Evolutionary conservation across 2,113 vertebrate species (phyloP).

Genomic region (Gadus chalcogrammus): DNA sequence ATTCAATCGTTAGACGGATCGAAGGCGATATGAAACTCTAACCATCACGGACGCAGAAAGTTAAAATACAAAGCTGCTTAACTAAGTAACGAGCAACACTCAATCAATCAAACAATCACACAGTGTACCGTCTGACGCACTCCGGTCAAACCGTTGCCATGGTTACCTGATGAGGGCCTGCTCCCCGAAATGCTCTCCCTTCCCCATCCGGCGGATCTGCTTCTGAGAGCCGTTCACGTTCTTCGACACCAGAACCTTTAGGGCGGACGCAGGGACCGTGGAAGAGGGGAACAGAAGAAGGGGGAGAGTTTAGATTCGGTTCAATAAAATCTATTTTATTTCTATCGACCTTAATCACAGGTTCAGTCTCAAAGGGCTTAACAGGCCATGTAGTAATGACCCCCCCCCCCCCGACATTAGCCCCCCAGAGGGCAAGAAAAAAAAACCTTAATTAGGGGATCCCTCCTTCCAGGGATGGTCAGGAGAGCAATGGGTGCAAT

Average conservation of each 20-base stretch:
- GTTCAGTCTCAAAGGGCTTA: not conserved
- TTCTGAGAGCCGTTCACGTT: slow-evolving; percentile 68
- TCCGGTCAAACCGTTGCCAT: slow-evolving; percentile 30
- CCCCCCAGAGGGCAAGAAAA: not conserved
- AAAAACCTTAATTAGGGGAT: not conserved
- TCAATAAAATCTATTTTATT: no score
- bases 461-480: no score
- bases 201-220: slow-evolving; percentile 70
- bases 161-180: slow-evolving; percentile 79
- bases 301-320: no score
- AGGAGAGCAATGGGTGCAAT: not conserved
- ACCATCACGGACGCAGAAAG: not conserved
- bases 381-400: not conserved
- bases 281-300: no score
- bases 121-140: not conserved
- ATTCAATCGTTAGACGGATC: no score
- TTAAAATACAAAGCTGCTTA: slow-evolving; percentile 8
- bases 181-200: slow-evolving; percentile 80
- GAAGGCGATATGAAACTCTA: no score
- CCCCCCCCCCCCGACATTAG: not conserved
- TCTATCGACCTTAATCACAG: no score
- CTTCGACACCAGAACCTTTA: slow-evolving; percentile 75
- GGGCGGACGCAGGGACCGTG: not conserved
- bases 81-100: not conserved
- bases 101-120: no score